Evolutionary conservation across 2,113 vertebrate species (phyloP).

Genomic region (Carettochelys insculpta): DNA sequence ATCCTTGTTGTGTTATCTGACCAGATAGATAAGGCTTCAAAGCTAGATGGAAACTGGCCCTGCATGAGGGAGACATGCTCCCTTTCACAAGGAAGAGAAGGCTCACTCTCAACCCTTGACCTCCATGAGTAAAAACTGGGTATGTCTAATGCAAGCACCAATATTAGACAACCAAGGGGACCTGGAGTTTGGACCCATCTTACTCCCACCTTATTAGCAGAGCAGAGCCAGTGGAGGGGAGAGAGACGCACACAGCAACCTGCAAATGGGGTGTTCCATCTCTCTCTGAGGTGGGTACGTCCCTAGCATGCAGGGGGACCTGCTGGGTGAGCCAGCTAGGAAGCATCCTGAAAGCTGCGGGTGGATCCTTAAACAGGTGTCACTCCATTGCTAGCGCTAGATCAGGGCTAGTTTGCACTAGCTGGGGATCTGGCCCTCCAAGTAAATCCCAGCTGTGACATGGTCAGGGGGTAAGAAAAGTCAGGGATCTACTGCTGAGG

Average conservation of each 20-base stretch:
- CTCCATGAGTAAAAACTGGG: not conserved
- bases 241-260: not conserved
- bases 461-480: not conserved
- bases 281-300: fast-evolving
- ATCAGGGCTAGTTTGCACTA: not conserved
- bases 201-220: fast-evolving
- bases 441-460: not conserved
- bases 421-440: not conserved
- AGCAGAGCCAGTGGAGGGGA: not conserved
- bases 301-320: not conserved
- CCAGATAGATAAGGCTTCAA: not conserved
- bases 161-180: fast-evolving
- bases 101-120: not conserved
- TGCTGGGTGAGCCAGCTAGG: not conserved
- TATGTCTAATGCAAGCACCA: too few species aligned
- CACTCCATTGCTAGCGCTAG: not conserved
- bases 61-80: not conserved
- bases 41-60: not conserved
- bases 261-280: fast-evolving
- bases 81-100: not conserved
- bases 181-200: not conserved
- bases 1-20: not conserved
- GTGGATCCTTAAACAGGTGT: not conserved
- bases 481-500: not conserved
- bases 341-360: not conserved